phyloP scores from a whole-genome alignment of 2,113 vertebrate species.

The Geothlypis trichas region DNA sequence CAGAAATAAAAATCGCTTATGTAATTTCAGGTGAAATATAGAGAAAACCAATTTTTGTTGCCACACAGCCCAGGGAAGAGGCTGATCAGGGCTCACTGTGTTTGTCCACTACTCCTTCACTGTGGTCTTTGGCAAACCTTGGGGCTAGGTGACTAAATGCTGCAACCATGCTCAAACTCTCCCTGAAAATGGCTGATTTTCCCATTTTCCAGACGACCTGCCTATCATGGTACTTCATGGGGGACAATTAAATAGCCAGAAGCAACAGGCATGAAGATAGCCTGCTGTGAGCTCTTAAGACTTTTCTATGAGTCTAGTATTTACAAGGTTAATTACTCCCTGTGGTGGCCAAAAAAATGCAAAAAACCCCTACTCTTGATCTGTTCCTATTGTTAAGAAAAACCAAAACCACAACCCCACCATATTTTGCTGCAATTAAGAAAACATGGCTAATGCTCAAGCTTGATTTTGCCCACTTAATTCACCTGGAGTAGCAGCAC shows the following conservation, averaged over 20 bases:
- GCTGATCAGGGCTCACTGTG: background rate
- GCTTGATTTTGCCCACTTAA: background rate
- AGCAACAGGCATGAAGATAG: background rate
- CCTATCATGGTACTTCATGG: background rate
- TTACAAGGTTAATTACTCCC: background rate
- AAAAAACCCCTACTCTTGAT: background rate
- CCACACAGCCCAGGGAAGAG: background rate
- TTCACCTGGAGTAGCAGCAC: background rate
- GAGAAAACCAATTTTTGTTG: background rate
- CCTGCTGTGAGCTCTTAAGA: background rate
- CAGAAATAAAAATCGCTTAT: background rate
- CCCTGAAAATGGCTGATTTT: background rate
- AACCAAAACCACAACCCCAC: accelerated
- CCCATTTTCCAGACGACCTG: background rate
- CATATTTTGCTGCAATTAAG: background rate
- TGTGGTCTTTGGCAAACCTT: background rate
- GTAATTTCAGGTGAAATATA: background rate
- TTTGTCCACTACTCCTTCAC: accelerated
- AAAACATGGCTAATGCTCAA: background rate
- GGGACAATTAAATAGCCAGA: background rate
- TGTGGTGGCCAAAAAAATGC: background rate
- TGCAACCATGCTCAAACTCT: background rate
- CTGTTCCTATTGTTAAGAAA: background rate
- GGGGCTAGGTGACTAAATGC: background rate
- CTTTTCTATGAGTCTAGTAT: background rate